Conservation (phyloP, 2,113 vertebrate species). For the Oreochromis spilurus region DNA sequence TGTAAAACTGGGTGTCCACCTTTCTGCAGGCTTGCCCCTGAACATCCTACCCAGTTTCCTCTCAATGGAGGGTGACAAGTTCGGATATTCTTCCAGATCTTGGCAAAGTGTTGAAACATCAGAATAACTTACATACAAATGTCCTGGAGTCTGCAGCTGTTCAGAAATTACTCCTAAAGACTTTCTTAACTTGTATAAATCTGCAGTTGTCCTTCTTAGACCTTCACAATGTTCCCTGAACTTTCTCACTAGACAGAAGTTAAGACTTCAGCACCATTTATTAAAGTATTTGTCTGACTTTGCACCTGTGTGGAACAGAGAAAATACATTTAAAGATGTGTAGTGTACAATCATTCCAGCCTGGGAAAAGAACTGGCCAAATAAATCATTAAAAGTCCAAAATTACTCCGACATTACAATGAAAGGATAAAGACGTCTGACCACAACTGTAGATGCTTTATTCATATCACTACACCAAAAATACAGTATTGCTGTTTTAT, state of each 20-base stretch:
- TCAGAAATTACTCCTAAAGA: neutral
- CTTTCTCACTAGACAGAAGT: neutral
- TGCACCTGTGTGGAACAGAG: too few relatives aligned
- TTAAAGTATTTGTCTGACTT: too few relatives aligned
- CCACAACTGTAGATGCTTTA: neutral
- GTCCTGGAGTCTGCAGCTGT: neutral
- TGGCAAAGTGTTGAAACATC: neutral
- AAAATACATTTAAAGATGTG: too few relatives aligned
- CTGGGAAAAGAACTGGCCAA: too few relatives aligned
- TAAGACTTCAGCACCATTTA: too few relatives aligned
- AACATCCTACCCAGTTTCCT: neutral
- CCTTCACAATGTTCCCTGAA: neutral
- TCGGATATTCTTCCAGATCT: neutral
- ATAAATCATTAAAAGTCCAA: too few relatives aligned
- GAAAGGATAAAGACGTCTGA: neutral
- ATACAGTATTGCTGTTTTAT: neutral
- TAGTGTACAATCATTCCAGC: too few relatives aligned
- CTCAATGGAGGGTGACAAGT: fast-evolving
- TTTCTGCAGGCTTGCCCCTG: neutral
- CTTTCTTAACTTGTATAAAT: neutral
- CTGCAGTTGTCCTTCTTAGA: neutral
- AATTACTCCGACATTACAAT: neutral
- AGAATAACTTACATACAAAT: neutral
- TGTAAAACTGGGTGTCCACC: neutral
- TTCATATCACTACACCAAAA: neutral